Conservation (phyloP, 1,140 invertebrate species). For the Trachelipus rathkii region DNA sequence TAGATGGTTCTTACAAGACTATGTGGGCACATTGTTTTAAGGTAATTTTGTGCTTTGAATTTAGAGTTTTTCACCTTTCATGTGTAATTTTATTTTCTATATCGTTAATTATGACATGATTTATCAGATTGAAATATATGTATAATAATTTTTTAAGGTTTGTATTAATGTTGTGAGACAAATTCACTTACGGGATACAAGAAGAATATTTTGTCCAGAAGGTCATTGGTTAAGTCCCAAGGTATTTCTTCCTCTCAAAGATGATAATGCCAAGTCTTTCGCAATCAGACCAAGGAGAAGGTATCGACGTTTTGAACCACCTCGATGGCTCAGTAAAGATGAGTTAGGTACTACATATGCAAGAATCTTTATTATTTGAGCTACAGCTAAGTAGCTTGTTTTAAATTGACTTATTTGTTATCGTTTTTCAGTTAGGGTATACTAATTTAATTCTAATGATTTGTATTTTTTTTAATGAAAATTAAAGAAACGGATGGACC, state of each 20-base stretch:
- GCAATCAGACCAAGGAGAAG: constrained; percentile 55
- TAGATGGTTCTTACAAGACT: constrained; percentile 47
- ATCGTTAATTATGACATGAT: constrained; percentile 47
- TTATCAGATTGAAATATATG: constrained; percentile 20
- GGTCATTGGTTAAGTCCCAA: constrained; percentile 64
- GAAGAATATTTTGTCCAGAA: constrained; percentile 69
- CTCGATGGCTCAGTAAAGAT: constrained; percentile 60
- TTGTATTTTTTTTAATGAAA: constrained; percentile 28
- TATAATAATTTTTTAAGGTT: constrained; percentile 27
- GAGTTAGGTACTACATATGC: constrained; percentile 52
- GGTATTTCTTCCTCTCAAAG: constrained; percentile 53
- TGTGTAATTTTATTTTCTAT: constrained; percentile 58
- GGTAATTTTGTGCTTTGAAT: background rate
- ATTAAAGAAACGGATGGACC: constrained; percentile 57
- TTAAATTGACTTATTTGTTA: constrained; percentile 1
- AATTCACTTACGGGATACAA: constrained; percentile 73
- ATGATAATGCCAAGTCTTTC: constrained; percentile 60
- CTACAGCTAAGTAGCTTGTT: background rate
- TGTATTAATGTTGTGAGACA: constrained; percentile 62
- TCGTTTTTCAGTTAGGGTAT: background rate
- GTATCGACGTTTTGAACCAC: constrained; percentile 62
- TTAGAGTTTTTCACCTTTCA: too few species aligned
- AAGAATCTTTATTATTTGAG: background rate
- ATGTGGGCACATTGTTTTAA: constrained; percentile 42
- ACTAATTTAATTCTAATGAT: background rate